phyloP scores from a whole-genome alignment of 1,140 invertebrate genomes.

The Spodoptera frugiperda region DNA sequence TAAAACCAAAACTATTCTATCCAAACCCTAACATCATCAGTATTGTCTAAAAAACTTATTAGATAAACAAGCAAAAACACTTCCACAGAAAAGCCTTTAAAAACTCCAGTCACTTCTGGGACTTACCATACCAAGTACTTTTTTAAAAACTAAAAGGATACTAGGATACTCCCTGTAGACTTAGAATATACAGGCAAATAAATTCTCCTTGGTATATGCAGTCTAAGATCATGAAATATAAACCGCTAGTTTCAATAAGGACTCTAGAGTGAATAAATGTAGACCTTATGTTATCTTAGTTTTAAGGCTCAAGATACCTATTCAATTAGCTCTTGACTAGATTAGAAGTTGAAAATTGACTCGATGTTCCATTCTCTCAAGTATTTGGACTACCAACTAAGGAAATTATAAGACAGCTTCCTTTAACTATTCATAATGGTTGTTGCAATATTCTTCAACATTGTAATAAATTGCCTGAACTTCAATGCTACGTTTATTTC shows the following conservation, averaged over 20 bases:
- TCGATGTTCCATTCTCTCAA: no score
- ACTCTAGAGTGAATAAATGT: neutral
- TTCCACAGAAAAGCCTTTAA: neutral
- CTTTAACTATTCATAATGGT: no score
- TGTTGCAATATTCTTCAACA: no score
- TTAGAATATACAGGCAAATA: neutral
- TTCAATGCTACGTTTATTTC: no score
- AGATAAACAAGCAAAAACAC: slow-evolving; percentile 22
- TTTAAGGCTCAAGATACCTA: neutral
- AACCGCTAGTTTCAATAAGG: slow-evolving; percentile 24
- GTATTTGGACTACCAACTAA: no score
- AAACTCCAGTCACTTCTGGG: slow-evolving; percentile 8
- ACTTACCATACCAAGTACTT: neutral
- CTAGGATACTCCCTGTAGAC: neutral
- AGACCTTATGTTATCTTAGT: neutral
- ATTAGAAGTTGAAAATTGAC: no score
- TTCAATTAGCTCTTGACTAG: no score
- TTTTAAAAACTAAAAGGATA: slow-evolving; percentile 27
- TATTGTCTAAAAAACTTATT: neutral
- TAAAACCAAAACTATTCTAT: no score
- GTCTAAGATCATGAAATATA: slow-evolving; percentile 17
- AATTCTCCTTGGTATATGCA: slow-evolving; percentile 14
- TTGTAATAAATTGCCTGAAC: no score
- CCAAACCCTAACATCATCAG: no score
- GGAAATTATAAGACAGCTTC: no score